A percentile compares a stretch with the other conserved stretches of the same genome.
These are phyloP conservation scores for Salvelinus namaycush DNA, from an alignment of 2,113 vertebrate genomes.

Conservation along the genomic window DNA sequence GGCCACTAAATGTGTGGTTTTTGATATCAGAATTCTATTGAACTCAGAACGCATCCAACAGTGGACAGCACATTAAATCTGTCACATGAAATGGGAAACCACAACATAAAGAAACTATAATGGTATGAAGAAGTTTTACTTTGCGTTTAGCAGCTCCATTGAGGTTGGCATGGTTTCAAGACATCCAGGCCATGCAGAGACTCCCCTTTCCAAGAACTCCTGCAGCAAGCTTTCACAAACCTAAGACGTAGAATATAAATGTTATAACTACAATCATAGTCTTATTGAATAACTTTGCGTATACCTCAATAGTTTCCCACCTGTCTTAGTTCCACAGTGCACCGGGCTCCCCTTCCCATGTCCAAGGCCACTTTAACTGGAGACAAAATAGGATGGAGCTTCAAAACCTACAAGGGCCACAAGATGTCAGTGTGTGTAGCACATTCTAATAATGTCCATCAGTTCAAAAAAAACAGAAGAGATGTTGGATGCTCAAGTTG, in stretches of 20 bases:
- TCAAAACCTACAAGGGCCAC: slow-evolving; percentile 81
- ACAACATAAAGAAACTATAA: neutral
- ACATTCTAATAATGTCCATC: neutral
- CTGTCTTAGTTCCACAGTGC: slow-evolving; percentile 83
- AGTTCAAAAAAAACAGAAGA: neutral
- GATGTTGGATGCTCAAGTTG: neutral
- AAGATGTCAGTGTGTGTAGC: neutral
- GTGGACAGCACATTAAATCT: neutral
- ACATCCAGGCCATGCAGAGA: slow-evolving; percentile 92
- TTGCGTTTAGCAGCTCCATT: slow-evolving; percentile 83
- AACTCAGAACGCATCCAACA: too few species aligned
- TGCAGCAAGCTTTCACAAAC: slow-evolving; percentile 88
- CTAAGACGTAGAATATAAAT: slow-evolving; percentile 63
- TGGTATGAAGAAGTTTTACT: slow-evolving; percentile 67
- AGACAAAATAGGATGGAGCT: slow-evolving; percentile 88
- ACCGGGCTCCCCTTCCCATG: slow-evolving; percentile 78
- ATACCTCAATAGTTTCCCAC: slow-evolving; percentile 54
- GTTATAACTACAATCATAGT: neutral
- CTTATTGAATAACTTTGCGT: neutral
- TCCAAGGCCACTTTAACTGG: slow-evolving; percentile 92
- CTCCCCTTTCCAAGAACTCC: slow-evolving; percentile 82
- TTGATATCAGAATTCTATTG: too few species aligned
- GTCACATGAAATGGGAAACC: neutral
- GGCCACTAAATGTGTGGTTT: too few species aligned
- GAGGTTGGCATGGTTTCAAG: slow-evolving; percentile 79